phyloP scores from a whole-genome alignment of 2,113 vertebrate species.

The Proterorhinus semilunaris region DNA sequence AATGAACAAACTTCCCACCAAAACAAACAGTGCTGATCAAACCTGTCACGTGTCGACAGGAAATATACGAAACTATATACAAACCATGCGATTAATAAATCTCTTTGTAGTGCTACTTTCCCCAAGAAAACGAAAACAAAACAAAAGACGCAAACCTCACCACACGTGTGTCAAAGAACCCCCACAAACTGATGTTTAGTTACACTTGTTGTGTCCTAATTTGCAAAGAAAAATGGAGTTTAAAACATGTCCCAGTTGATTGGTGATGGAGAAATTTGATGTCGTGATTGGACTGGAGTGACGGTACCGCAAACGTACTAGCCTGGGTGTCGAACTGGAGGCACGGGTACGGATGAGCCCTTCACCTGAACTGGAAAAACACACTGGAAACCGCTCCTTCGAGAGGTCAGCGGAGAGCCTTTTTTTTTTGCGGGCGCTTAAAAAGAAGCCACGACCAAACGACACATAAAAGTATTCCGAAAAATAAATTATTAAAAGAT shows the following conservation, averaged over 20 bases:
- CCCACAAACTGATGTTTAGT: slow-evolving; percentile 14
- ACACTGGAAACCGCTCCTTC: slow-evolving; percentile 19
- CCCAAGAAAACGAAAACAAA: neutral
- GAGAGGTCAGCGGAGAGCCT: slow-evolving; percentile 42
- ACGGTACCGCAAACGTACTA: slow-evolving; percentile 9
- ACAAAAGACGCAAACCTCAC: neutral
- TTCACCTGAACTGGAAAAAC: slow-evolving; percentile 12
- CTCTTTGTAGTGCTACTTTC: neutral
- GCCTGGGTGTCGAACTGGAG: neutral
- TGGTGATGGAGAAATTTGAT: slow-evolving; percentile 32
- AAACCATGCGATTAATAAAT: slow-evolving; percentile 15
- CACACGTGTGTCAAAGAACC: slow-evolving; percentile 25
- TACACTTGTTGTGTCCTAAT: slow-evolving; percentile 30
- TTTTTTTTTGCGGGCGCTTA: slow-evolving; percentile 1
- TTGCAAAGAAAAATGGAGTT: slow-evolving; percentile 14
- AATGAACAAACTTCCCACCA: slow-evolving; percentile 11
- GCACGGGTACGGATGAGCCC: neutral
- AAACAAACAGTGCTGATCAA: slow-evolving; percentile 4
- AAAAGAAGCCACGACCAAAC: slow-evolving; percentile 30
- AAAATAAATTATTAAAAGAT: slow-evolving; percentile 45
- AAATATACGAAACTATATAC: neutral
- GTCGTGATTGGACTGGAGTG: slow-evolving; percentile 40
- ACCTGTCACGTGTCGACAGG: slow-evolving; percentile 7
- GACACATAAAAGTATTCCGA: slow-evolving; percentile 43
- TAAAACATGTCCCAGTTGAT: slow-evolving; percentile 41